phyloP scores from a whole-genome alignment of 2,888 invertebrate species.

The Crossocerus cetratus region DNA sequence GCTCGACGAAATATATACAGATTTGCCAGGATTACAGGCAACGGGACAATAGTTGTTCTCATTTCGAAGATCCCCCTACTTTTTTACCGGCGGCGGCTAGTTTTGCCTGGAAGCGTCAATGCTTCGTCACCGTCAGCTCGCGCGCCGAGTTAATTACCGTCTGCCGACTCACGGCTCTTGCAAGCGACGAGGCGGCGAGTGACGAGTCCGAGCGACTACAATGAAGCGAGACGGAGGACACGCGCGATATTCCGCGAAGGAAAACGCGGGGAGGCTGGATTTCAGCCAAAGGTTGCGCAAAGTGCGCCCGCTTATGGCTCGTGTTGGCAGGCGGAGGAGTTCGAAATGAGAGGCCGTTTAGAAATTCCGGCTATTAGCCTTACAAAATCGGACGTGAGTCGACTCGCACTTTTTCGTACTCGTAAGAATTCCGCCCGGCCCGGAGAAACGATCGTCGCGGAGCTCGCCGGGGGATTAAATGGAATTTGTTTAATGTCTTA shows the following conservation, averaged over 20 bases:
- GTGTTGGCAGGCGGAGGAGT: constrained; percentile 43
- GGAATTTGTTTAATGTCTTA: too few relatives aligned
- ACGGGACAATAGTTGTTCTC: too few relatives aligned
- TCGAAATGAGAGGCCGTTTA: constrained; percentile 57
- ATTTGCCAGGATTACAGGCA: too few relatives aligned
- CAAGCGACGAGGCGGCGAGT: background rate
- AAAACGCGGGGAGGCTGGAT: constrained; percentile 30
- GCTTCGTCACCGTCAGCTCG: background rate
- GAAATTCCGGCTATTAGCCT: constrained; percentile 69
- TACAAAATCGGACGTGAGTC: constrained; percentile 67
- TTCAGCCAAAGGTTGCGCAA: constrained; percentile 58
- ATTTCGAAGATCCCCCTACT: too few relatives aligned
- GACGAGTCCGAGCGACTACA: background rate
- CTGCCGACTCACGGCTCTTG: background rate
- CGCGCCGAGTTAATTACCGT: background rate
- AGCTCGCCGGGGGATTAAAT: too few relatives aligned
- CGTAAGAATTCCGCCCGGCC: too few relatives aligned
- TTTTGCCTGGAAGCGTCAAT: background rate
- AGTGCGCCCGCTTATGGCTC: constrained; percentile 20
- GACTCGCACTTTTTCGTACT: too few relatives aligned
- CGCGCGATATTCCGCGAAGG: background rate
- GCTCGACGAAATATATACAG: too few relatives aligned
- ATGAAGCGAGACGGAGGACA: background rate
- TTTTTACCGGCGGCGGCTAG: background rate
- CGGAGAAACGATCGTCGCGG: too few relatives aligned